Evolutionary conservation across 2,797 vertebrate genomes (phyloP).

Genomic region (Catostomus latipinnis): DNA sequence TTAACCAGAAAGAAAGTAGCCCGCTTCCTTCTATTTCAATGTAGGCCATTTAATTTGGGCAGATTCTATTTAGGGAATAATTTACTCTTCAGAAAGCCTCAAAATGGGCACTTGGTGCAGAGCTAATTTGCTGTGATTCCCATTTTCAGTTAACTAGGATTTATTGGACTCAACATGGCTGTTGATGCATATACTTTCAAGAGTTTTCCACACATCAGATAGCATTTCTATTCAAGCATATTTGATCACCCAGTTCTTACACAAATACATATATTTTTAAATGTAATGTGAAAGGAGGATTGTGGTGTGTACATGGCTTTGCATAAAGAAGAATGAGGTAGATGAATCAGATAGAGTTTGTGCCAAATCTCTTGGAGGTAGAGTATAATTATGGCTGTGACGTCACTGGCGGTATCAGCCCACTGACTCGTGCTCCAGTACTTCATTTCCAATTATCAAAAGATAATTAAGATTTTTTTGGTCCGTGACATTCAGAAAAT

Average conservation of each 20-base stretch:
- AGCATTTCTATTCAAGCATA: neutral
- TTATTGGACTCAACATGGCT: slow-evolving; percentile 16
- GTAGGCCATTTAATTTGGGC: slow-evolving; percentile 9
- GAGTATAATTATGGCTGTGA: slow-evolving; percentile 50
- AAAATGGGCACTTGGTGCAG: slow-evolving; percentile 31
- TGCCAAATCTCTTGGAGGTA: slow-evolving; percentile 51
- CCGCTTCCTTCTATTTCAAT: slow-evolving; percentile 26
- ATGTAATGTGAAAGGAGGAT: neutral
- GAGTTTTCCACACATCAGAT: neutral
- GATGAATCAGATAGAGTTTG: slow-evolving; percentile 50
- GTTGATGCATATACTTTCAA: neutral
- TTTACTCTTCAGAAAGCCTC: slow-evolving; percentile 27
- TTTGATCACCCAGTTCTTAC: neutral
- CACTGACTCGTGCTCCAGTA: slow-evolving; percentile 49
- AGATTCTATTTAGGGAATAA: slow-evolving; percentile 32
- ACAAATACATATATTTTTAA: neutral
- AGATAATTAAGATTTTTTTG: slow-evolving; percentile 34
- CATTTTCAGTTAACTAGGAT: neutral
- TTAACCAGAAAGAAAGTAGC: slow-evolving; percentile 9
- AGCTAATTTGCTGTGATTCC: slow-evolving; percentile 29
- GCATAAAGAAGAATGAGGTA: slow-evolving; percentile 15
- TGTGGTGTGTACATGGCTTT: slow-evolving; percentile 1
- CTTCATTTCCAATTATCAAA: slow-evolving; percentile 41
- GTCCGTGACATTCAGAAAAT: slow-evolving; percentile 28
- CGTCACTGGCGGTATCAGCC: slow-evolving; percentile 44